Base-by-base conservation (phyloP, 35 echinoderm and acorn worm species). In the Acanthaster planci region DNA sequence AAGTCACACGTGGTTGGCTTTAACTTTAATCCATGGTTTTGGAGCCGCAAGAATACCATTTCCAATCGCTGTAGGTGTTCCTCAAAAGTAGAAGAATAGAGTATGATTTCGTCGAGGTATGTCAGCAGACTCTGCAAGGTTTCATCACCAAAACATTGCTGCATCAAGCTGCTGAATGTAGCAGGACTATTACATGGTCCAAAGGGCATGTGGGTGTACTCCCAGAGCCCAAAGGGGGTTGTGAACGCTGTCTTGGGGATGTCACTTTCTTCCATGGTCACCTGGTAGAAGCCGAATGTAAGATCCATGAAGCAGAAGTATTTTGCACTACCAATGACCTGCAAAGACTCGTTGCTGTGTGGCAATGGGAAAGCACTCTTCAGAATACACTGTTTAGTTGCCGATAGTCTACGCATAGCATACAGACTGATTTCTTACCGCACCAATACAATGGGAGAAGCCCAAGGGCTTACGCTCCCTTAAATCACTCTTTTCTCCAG, bases 211-310 rank as follows among this genome's bases (percentile, higher is more conserved):
- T 34, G 19, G 8, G 75, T 60, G 57, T 80, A 92, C 60, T 92
- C 80, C 51, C 44, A 90, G 15, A 90, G 34, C 0, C 88, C 86
- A 17, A 21, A 35, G 10, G 31, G 59, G 29, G 82, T 90, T 1
- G 78, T 52, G 67, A 90, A 85, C 6, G 89, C 89, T 40, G 81
- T 85, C 52, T 90, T 90, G n/a, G n/a, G n/a, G 42, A 47, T 90
- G 27, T 90, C 88, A 2, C 50, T 59, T 40, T 85, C 81, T 16
- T 77, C 55, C 0, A 77, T 77, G 0, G 76, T 67, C 1, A 85
- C 53, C 31, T 84, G 81, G 50, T 82, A 90, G 40, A 84, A 90
- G 0, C 81, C 81, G 31, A 26, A 77, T 34, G 84, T 84, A 1
- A 90, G 60, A 51, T 90, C 81, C 40, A 86, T 21, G 27, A 77